phyloP scores from a whole-genome alignment of 2,797 vertebrate species.

The Clarias laeviceps region DNA sequence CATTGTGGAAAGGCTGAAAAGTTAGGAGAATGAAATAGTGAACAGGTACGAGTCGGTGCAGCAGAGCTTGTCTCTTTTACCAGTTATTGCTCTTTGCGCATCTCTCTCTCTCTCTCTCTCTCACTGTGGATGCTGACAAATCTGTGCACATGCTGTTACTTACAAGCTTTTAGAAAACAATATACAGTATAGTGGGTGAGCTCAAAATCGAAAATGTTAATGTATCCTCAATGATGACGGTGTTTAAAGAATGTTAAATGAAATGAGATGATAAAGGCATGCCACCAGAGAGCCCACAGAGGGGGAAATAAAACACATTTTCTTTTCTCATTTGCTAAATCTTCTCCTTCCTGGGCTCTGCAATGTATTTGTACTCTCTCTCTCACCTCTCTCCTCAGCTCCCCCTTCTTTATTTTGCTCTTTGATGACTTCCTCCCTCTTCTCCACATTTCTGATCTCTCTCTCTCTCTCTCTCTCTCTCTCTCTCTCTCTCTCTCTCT shows the following conservation, averaged over 20 bases:
- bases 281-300: constrained; percentile 33
- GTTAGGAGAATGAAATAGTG: neutral
- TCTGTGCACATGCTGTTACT: neutral
- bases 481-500: constrained; percentile 23
- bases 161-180: neutral
- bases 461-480: neutral
- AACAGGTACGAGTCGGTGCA: neutral
- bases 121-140: neutral
- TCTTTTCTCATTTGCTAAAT: constrained; percentile 36
- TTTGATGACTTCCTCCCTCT: constrained; percentile 46
- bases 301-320: neutral
- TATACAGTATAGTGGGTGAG: neutral
- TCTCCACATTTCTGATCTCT: constrained; percentile 31
- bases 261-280: constrained; percentile 34
- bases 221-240: constrained; percentile 31
- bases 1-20: neutral
- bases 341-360: constrained; percentile 29
- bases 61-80: neutral
- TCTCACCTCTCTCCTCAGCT: constrained; percentile 25
- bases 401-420: constrained; percentile 21
- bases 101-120: no score
- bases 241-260: neutral
- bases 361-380: constrained; percentile 39
- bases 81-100: neutral
- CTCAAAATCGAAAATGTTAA: constrained; percentile 13